A percentile compares a stretch with the other conserved stretches of the same genome.
phyloP scores from a whole-genome alignment of 2,888 invertebrate genomes.

The Plebejus argus region DNA sequence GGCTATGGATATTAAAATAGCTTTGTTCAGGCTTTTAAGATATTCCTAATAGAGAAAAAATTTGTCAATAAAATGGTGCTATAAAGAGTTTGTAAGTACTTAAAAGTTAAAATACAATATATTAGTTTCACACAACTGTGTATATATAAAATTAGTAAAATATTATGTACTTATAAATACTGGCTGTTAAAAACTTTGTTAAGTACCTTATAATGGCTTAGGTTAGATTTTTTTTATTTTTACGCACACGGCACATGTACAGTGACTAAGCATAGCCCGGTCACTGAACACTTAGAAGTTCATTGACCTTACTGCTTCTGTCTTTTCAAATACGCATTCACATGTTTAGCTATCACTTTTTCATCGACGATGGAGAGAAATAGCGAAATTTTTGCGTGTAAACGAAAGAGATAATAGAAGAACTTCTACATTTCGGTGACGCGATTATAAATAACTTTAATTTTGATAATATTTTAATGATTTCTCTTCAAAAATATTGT shows the following conservation, averaged over 20 bases:
- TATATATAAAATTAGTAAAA: background rate
- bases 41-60: background rate
- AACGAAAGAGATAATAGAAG: background rate
- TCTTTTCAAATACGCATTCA: no score
- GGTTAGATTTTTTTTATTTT: background rate
- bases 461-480: background rate
- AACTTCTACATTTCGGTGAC: background rate
- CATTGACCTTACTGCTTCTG: no score
- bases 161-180: background rate
- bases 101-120: no score
- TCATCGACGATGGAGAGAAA: no score
- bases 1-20: background rate
- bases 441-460: background rate
- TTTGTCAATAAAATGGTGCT: constrained; percentile 3
- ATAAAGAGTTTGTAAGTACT: constrained; percentile 1
- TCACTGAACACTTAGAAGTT: background rate
- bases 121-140: background rate
- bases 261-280: background rate
- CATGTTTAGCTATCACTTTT: no score
- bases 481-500: background rate
- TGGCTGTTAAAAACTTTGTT: background rate
- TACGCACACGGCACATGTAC: background rate
- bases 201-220: background rate
- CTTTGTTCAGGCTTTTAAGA: background rate
- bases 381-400: background rate